These are phyloP conservation scores for Sebastolobus altivelis DNA, from an alignment of 2,797 vertebrate genomes.

Conservation along the genomic window DNA sequence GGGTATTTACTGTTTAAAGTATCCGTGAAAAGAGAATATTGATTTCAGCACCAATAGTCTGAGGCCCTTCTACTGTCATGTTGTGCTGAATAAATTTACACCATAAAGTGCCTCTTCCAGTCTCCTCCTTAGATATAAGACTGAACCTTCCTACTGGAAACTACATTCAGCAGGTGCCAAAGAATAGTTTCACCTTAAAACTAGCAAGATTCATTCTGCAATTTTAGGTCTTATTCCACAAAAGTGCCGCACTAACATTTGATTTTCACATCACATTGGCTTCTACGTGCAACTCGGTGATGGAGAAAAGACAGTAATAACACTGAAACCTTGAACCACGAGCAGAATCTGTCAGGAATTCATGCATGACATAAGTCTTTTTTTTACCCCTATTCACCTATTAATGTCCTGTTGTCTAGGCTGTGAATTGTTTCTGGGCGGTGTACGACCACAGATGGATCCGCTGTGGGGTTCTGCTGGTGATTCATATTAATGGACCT, in stretches of 20 bases:
- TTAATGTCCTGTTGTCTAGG: slow-evolving; percentile 66
- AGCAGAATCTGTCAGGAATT: slow-evolving; percentile 52
- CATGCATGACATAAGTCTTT: slow-evolving; percentile 56
- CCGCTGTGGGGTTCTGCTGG: slow-evolving; percentile 79
- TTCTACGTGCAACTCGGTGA: slow-evolving; percentile 1
- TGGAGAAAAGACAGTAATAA: slow-evolving; percentile 28
- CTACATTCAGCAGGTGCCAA: neutral
- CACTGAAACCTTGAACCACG: slow-evolving; percentile 37
- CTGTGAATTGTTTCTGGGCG: slow-evolving; percentile 71
- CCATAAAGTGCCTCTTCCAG: slow-evolving; percentile 37
- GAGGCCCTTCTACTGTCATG: slow-evolving; percentile 19
- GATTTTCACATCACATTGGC: slow-evolving; percentile 30
- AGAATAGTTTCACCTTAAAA: slow-evolving; percentile 19
- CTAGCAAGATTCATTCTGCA: neutral
- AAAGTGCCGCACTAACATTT: slow-evolving; percentile 11
- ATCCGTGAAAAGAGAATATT: slow-evolving; percentile 53
- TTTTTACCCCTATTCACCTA: slow-evolving; percentile 57
- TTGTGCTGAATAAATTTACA: slow-evolving; percentile 56
- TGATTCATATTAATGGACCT: slow-evolving; percentile 84
- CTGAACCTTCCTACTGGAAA: slow-evolving; percentile 10
- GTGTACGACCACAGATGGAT: slow-evolving; percentile 75
- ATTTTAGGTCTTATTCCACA: slow-evolving; percentile 4
- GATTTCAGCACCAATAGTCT: slow-evolving; percentile 41
- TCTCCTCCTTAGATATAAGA: slow-evolving; percentile 13
- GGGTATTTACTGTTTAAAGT: slow-evolving; percentile 58